Base-by-base conservation (phyloP, 30 jellyfish, hydroid and myxozoan species). In the Haliclystus octoradiatus region DNA sequence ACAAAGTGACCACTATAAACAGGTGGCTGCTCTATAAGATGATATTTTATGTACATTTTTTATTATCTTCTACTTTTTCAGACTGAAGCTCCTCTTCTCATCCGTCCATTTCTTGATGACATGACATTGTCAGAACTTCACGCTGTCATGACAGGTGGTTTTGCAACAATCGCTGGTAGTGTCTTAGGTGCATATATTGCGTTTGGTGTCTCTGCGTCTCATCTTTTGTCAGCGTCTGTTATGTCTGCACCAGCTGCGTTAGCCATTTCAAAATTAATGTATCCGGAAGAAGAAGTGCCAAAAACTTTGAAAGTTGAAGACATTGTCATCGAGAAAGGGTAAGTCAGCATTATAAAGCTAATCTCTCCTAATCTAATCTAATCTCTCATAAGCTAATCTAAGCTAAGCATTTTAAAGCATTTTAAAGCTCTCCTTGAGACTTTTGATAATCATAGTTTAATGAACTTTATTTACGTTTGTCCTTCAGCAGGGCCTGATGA, bases 201-300 rank as follows among this genome's bases (percentile, higher is more conserved):
- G 4, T 40, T 69, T 26, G 79, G 79, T 47, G 70, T 53, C 3
- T 50, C 79, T 5, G 72, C 71, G 9, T 40, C 71, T 34, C 79
- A 69, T 53, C 27, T 69, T 33, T 24, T 69, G 47, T 25, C 79
- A 2, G 69, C 79, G 26, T 69, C 71, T 5, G 71, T 69, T 51
- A 69, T 69, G 79, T 69, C 79, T 28, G 71, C 79, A 31, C 71
- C 71, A 22, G 79, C 71, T 26, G 71, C 79, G 23, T 26, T 69
- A 2, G 68, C 79, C 25, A 40, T 69, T 23, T 47, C 79, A 69
- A 69, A 69, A 27, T 49, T 69, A 13, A 69, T 69, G 69, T 69
- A 31, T 49, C 79, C 79, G 12, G 79, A 69, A 30, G 34, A 52
- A 62, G 46, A 65, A 28, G 29, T 1, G 62, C 35, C 27, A 50